Conservation (phyloP, 2,888 invertebrate species). For the Brachyptera risi region DNA sequence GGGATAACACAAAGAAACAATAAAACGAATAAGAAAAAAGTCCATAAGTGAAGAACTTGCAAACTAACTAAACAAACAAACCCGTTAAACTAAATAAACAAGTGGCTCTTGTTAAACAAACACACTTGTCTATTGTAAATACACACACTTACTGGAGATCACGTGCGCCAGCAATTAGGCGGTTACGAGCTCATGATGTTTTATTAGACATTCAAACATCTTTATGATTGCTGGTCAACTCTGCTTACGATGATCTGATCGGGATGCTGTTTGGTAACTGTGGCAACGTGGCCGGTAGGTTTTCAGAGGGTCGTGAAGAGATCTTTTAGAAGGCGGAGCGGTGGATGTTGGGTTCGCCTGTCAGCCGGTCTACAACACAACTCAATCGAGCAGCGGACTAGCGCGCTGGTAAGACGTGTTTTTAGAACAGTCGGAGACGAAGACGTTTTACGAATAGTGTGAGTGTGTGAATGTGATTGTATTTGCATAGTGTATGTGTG, state of each 20-base stretch:
- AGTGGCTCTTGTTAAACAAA: neutral
- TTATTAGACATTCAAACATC: conserved; percentile 1
- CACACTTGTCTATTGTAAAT: conserved; percentile 18
- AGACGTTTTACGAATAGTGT: neutral
- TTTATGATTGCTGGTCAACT: conserved; percentile 18
- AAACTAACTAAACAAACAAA: conserved; percentile 21
- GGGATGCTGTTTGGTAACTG: neutral
- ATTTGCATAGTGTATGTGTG: neutral
- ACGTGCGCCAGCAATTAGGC: conserved; percentile 11
- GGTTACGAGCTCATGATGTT: neutral
- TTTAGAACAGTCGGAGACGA: too few relatives aligned
- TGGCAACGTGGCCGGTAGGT: conserved; percentile 16
- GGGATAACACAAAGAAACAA: too few relatives aligned
- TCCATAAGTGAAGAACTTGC: conserved; percentile 17
- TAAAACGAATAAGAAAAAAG: too few relatives aligned
- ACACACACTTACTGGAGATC: conserved; percentile 1
- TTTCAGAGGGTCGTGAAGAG: too few relatives aligned
- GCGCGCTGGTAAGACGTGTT: neutral
- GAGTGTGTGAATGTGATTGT: neutral
- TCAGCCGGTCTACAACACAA: conserved; percentile 28
- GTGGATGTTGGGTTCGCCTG: conserved; percentile 19
- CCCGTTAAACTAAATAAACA: conserved; percentile 18
- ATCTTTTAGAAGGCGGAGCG: too few relatives aligned
- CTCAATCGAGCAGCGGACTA: conserved; percentile 22
- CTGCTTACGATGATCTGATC: neutral